Conservation (phyloP, 2,888 invertebrate genomes). For the Lingula anatina region DNA sequence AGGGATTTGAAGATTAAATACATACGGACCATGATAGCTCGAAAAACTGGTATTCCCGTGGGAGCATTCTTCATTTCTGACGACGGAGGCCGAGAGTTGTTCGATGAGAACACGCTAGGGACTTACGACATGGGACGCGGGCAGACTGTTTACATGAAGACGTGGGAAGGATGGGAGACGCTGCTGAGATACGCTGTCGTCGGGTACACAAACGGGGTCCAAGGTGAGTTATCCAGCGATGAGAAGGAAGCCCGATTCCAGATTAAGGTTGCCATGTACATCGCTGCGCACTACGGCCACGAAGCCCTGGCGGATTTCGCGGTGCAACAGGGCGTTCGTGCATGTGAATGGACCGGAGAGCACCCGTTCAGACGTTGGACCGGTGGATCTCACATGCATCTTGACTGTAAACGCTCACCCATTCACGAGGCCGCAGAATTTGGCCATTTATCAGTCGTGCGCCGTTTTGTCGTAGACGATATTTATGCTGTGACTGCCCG, state of each 20-base stretch:
- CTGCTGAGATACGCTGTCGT: constrained; percentile 16
- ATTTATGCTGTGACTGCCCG: constrained; percentile 18
- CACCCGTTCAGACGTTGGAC: constrained; percentile 24
- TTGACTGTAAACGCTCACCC: constrained; percentile 16
- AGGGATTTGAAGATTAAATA: constrained; percentile 10
- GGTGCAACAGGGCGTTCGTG: constrained; percentile 11
- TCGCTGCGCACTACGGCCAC: constrained; percentile 28
- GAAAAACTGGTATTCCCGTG: constrained; percentile 24
- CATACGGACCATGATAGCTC: constrained; percentile 16
- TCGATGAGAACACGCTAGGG: constrained; percentile 21
- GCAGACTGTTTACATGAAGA: constrained; percentile 18
- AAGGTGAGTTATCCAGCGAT: constrained; percentile 14
- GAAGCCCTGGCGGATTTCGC: constrained; percentile 19
- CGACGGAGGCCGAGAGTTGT: constrained; percentile 20
- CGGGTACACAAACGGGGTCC: constrained; percentile 18
- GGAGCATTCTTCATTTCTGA: constrained; percentile 21
- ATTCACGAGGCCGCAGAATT: constrained; percentile 23
- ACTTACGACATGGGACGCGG: constrained; percentile 15
- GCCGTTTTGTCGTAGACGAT: constrained; percentile 20
- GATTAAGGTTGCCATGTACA: constrained; percentile 24
- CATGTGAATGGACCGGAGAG: constrained; percentile 23
- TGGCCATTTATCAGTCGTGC: constrained; percentile 21
- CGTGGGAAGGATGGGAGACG: constrained; percentile 31
- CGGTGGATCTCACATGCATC: constrained; percentile 14
- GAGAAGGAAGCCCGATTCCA: constrained; percentile 20